Conservation (phyloP, 2,797 vertebrate species). For the Molothrus aeneus region DNA sequence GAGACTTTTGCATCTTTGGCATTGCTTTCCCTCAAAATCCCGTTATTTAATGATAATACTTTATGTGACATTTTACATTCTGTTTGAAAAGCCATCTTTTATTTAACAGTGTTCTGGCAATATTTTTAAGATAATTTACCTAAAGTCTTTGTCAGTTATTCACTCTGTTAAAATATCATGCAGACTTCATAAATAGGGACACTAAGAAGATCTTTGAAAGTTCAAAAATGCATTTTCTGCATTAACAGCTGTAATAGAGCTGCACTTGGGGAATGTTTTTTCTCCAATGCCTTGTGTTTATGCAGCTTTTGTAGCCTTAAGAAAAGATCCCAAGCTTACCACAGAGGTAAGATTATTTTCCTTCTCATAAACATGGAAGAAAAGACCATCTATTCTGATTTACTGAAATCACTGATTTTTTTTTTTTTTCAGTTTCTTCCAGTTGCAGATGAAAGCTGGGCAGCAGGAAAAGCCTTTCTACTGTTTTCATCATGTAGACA, state of each 20-base stretch:
- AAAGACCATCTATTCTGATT: not conserved
- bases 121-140: conserved; percentile 38
- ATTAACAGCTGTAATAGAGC: not conserved
- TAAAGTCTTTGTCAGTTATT: conserved; percentile 24
- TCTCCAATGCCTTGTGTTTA: not conserved
- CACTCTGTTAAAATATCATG: not conserved
- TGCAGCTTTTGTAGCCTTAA: conserved; percentile 16
- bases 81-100: conserved; percentile 53
- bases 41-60: conserved; percentile 11
- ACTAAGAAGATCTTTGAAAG: not conserved
- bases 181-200: not conserved
- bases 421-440: not conserved
- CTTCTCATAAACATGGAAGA: not conserved
- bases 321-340: not conserved
- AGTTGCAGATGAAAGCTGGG: not conserved
- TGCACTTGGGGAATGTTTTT: not conserved
- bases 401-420: not conserved
- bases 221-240: conserved; percentile 29
- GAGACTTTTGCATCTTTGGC: not conserved
- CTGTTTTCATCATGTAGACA: not conserved
- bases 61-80: conserved; percentile 44
- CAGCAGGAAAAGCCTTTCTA: not conserved
- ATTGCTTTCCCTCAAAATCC: not conserved
- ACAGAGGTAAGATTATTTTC: not conserved
- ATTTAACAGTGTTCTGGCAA: conserved; percentile 31